These are phyloP conservation scores for Hepsetus odoe DNA, from an alignment of 2,113 vertebrate species.

Conservation along the genomic window DNA sequence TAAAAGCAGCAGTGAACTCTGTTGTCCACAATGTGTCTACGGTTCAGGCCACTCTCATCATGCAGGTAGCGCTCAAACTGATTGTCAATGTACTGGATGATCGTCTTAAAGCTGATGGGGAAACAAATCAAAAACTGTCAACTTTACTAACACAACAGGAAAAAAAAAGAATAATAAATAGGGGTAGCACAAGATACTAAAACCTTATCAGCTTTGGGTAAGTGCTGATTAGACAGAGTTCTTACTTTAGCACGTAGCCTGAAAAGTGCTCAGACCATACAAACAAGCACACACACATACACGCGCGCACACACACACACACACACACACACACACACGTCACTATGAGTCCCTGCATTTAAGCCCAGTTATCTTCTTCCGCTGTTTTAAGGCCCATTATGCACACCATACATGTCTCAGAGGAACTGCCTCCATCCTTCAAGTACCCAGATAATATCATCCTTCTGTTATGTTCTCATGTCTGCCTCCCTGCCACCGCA, in stretches of 20 bases:
- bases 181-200: not conserved
- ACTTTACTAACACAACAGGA: not conserved
- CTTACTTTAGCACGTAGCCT: not conserved
- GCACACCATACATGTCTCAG: not conserved
- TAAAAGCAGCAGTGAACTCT: slow-evolving; percentile 91
- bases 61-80: slow-evolving; percentile 88
- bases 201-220: too few relatives aligned
- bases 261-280: not conserved
- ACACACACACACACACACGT: not conserved
- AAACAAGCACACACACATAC: not conserved
- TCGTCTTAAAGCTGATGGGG: slow-evolving; percentile 83
- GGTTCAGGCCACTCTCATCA: slow-evolving; percentile 86
- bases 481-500: not conserved
- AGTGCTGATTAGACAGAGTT: too few relatives aligned
- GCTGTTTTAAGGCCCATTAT: not conserved
- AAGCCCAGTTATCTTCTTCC: not conserved
- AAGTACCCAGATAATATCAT: not conserved
- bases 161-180: not conserved
- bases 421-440: not conserved
- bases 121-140: not conserved
- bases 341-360: not conserved
- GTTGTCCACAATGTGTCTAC: slow-evolving; percentile 89
- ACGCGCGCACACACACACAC: too few relatives aligned
- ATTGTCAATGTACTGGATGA: slow-evolving; percentile 89
- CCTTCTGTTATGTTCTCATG: not conserved